phyloP scores from a whole-genome alignment of 1,140 invertebrate genomes.

The Cyrtorhinus lividipennis region DNA sequence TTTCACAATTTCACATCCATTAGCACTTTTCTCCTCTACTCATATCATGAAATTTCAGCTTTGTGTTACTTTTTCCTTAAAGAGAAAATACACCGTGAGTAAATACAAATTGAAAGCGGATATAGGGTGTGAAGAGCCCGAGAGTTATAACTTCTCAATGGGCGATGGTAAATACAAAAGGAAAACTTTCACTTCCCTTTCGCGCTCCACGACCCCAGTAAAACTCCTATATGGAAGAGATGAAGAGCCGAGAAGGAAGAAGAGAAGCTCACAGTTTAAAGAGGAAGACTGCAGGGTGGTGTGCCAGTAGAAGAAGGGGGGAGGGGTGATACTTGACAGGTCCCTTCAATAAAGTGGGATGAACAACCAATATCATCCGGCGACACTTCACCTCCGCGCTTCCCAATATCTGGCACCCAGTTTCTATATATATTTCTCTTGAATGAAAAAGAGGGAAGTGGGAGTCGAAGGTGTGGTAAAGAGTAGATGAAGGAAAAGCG shows the following conservation, averaged over 20 bases:
- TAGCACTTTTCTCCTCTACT: too few relatives aligned
- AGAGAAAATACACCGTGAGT: too few relatives aligned
- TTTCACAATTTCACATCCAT: too few relatives aligned
- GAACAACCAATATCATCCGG: constrained; percentile 8
- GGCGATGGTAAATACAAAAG: neutral
- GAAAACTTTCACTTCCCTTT: neutral
- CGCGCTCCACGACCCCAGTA: neutral
- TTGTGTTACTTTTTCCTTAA: too few relatives aligned
- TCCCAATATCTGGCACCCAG: constrained; percentile 9
- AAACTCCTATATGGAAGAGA: constrained; percentile 1
- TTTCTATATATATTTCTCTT: neutral
- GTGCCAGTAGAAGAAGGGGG: neutral
- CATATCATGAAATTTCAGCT: too few relatives aligned
- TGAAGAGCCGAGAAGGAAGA: neutral
- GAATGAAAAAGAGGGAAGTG: neutral
- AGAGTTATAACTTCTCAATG: neutral
- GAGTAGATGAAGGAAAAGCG: neutral
- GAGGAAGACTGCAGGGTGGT: neutral
- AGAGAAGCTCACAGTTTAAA: neutral
- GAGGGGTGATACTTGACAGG: neutral
- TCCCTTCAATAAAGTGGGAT: constrained; percentile 9
- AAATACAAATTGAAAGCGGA: too few relatives aligned
- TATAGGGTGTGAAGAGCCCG: neutral
- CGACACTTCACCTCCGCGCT: neutral
- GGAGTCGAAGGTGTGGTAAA: neutral